These are phyloP conservation scores for Chrysomallon squamiferum DNA, from an alignment of 1,140 invertebrate species.

Conservation along the genomic window DNA sequence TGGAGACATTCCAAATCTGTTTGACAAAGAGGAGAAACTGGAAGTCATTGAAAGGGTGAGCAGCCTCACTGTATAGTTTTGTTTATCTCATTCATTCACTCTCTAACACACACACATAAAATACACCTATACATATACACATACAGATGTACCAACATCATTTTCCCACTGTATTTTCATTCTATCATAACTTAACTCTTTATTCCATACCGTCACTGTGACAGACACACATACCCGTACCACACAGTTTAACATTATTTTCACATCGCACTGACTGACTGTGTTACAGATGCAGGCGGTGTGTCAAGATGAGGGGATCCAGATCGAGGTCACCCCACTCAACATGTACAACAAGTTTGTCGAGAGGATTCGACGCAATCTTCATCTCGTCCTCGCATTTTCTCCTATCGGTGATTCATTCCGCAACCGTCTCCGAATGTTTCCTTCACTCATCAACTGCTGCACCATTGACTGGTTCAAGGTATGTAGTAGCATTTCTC, in stretches of 20 bases:
- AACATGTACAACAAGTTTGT: conserved; percentile 65
- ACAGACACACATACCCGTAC: too few species aligned
- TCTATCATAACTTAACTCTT: too few species aligned
- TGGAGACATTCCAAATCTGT: conserved; percentile 63
- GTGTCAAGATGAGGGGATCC: conserved; percentile 52
- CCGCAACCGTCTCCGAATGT: conserved; percentile 61
- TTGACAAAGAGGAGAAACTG: conserved; percentile 62
- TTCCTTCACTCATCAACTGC: conserved; percentile 64
- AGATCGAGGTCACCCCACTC: conserved; percentile 58
- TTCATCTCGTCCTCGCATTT: conserved; percentile 63
- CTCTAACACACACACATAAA: too few species aligned
- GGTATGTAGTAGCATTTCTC: too few species aligned
- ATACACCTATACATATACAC: too few species aligned
- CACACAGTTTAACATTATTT: too few species aligned
- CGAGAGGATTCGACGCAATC: conserved; percentile 58
- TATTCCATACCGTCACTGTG: too few species aligned
- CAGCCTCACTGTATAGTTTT: background rate
- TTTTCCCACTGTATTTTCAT: too few species aligned
- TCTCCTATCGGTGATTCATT: conserved; percentile 63
- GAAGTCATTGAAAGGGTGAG: conserved; percentile 62
- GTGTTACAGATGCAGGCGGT: conserved; percentile 57
- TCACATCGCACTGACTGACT: too few species aligned
- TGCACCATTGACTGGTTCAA: conserved; percentile 64
- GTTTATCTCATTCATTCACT: too few species aligned
- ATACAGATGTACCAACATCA: too few species aligned